Conservation (phyloP, 1,140 invertebrate genomes). For the Dendrolimus punctatus region DNA sequence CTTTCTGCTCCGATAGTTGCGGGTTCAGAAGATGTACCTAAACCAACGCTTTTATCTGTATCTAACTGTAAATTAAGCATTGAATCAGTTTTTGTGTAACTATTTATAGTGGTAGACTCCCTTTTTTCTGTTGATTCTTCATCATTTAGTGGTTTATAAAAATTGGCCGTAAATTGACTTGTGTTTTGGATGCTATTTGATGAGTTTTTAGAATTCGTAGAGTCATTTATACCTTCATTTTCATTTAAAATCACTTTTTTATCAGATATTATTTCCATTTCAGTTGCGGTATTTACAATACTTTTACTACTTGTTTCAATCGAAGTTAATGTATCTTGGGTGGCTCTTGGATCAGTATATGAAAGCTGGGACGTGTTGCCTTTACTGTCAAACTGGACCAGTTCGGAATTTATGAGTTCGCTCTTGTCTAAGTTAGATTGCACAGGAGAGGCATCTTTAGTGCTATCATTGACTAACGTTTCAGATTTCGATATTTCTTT, state of each 20-base stretch:
- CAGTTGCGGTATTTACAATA: background rate
- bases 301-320: background rate
- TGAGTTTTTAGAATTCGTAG: too few species aligned
- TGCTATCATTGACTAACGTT: too few species aligned
- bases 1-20: too few species aligned
- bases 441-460: too few species aligned
- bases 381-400: too few species aligned
- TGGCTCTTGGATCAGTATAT: too few species aligned
- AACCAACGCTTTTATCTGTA: too few species aligned
- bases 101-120: background rate
- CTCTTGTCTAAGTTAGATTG: too few species aligned
- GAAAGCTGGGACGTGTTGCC: too few species aligned
- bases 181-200: background rate
- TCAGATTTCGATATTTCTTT: background rate
- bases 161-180: conserved; percentile 24
- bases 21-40: background rate
- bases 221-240: too few species aligned
- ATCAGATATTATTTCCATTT: background rate
- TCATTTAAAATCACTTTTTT: background rate
- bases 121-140: conserved; percentile 2
- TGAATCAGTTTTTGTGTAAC: background rate
- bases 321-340: background rate
- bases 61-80: too few species aligned
- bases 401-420: too few species aligned
- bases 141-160: conserved; percentile 30